Percentiles rank a stretch among this genome's conserved stretches.
These are phyloP conservation scores for Harpagifer antarcticus DNA, from an alignment of 2,797 vertebrate species.

Conservation along the genomic window DNA sequence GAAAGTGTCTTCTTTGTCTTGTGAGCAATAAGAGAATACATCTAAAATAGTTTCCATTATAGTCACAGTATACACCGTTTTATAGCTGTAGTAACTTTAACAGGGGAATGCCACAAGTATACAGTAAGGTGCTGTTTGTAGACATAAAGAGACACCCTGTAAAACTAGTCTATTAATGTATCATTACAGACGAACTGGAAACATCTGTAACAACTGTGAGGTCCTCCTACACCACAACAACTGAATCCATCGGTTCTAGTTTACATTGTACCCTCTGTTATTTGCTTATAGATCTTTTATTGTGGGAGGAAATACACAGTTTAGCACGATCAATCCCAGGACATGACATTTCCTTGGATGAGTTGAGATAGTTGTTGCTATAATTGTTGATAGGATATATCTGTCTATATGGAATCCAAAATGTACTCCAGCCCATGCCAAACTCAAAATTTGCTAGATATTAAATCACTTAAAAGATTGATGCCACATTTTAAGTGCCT, in stretches of 20 bases:
- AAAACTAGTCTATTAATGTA: slow-evolving; percentile 11
- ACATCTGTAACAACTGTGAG: slow-evolving; percentile 40
- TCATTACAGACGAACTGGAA: slow-evolving; percentile 34
- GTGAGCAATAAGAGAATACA: slow-evolving; percentile 10
- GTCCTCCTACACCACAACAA: slow-evolving; percentile 5
- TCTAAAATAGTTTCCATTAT: neutral
- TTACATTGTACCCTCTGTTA: neutral
- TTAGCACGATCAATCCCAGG: neutral
- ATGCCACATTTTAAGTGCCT: slow-evolving; percentile 10
- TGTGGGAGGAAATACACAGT: slow-evolving; percentile 2
- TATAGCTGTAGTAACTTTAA: neutral
- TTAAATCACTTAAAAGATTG: slow-evolving; percentile 6
- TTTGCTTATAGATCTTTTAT: slow-evolving; percentile 21
- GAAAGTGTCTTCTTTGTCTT: slow-evolving; percentile 51
- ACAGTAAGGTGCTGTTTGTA: neutral
- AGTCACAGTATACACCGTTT: neutral
- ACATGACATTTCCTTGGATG: slow-evolving; percentile 5
- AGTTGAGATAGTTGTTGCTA: neutral
- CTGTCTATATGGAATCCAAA: neutral
- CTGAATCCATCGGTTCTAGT: slow-evolving; percentile 26
- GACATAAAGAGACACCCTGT: neutral
- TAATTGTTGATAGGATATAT: neutral
- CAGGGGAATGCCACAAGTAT: slow-evolving; percentile 5
- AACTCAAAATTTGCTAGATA: slow-evolving; percentile 11
- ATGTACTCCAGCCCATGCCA: slow-evolving; percentile 1